Evolutionary conservation across 2,113 vertebrate genomes (phyloP).

Genomic region (Bubo scandiacus): DNA sequence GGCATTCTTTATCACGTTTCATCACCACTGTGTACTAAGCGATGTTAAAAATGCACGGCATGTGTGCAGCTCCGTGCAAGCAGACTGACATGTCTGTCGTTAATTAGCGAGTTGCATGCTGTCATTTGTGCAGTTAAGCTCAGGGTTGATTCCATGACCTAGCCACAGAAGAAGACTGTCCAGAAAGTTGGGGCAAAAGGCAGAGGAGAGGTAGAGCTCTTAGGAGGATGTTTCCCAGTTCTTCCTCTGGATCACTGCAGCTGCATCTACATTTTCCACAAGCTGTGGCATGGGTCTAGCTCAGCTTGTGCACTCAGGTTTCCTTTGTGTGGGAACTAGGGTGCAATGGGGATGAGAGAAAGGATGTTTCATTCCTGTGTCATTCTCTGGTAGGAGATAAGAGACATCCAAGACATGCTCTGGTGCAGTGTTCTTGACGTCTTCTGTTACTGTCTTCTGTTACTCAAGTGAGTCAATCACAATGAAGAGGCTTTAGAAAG

Average conservation of each 20-base stretch:
- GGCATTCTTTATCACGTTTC: conserved; percentile 18
- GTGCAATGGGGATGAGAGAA: not conserved
- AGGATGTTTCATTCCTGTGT: not conserved
- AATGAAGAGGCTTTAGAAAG: not conserved
- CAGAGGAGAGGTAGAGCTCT: not conserved
- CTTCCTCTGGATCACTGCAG: not conserved
- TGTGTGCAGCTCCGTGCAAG: conserved; percentile 3
- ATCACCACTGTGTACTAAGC: not conserved
- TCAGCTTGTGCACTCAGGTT: not conserved
- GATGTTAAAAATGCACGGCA: not conserved
- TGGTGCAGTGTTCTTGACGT: not conserved
- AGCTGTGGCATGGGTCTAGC: not conserved
- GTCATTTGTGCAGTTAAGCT: not conserved
- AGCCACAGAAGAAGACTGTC: not conserved
- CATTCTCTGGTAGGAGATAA: not conserved
- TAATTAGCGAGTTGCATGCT: not conserved
- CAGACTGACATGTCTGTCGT: not conserved
- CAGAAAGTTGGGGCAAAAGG: not conserved
- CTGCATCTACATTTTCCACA: not conserved
- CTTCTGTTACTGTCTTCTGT: not conserved
- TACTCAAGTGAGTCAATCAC: not conserved
- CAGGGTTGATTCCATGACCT: not conserved
- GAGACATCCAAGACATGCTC: not conserved
- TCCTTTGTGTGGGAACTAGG: not conserved
- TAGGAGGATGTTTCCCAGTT: not conserved